Percentiles rank a stretch among this genome's conserved stretches.
These are phyloP conservation scores for Tetramorium parvispinum DNA, from an alignment of 1,140 invertebrate genomes.

Conservation along the genomic window DNA sequence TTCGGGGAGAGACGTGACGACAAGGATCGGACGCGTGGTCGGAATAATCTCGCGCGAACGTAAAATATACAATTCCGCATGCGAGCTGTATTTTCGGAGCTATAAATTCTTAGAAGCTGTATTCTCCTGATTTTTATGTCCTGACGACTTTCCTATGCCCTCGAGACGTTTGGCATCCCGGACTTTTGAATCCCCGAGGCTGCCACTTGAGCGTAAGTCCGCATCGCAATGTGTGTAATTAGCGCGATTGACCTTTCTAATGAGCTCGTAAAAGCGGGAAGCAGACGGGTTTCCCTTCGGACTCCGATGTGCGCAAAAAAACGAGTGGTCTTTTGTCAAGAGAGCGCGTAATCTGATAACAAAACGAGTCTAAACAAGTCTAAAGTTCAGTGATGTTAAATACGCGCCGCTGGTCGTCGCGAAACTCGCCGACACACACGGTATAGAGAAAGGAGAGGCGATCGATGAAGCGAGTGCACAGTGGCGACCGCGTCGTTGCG, in stretches of 20 bases:
- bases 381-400: constrained; percentile 54
- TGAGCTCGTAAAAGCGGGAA: constrained; percentile 10
- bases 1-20: background rate
- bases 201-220: background rate
- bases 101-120: background rate
- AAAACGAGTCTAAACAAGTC: constrained; percentile 46
- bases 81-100: background rate
- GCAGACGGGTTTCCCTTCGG: background rate
- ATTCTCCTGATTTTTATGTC: background rate
- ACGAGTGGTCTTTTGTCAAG: constrained; percentile 7
- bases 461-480: constrained; percentile 61
- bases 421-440: constrained; percentile 7
- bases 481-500: constrained; percentile 34
- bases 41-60: background rate
- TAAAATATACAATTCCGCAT: background rate
- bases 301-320: background rate
- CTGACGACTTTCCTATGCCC: background rate
- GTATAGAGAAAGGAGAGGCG: background rate
- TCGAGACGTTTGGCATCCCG: background rate
- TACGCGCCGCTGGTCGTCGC: constrained; percentile 27
- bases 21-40: background rate
- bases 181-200: background rate
- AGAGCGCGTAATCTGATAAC: constrained; percentile 46
- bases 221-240: background rate
- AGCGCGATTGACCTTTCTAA: constrained; percentile 25